phyloP scores from a whole-genome alignment of 2,888 invertebrate genomes.

The Mesorhabditis sp. region DNA sequence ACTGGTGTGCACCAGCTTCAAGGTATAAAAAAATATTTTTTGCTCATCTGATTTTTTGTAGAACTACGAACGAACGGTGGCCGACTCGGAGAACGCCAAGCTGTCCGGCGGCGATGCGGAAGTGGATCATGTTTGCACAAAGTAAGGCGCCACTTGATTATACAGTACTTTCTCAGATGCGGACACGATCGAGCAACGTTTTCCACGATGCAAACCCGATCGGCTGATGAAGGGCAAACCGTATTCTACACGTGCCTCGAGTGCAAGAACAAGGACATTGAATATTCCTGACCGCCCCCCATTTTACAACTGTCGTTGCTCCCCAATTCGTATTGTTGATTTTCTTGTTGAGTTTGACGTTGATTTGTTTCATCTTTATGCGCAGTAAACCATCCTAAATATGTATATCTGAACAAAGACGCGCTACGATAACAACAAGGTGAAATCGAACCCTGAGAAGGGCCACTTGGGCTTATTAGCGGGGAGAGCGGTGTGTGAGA shows the following conservation, averaged over 20 bases:
- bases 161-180: conserved; percentile 21
- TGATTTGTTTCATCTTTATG: too few relatives aligned
- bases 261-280: conserved; percentile 71
- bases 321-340: neutral
- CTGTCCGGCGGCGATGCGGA: conserved; percentile 31
- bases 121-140: conserved; percentile 68
- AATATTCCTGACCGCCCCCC: conserved; percentile 40
- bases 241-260: conserved; percentile 93
- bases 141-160: conserved; percentile 62
- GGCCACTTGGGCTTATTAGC: too few relatives aligned
- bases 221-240: conserved; percentile 98
- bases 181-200: conserved; percentile 40
- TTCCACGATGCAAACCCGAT: conserved; percentile 85
- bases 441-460: too few relatives aligned
- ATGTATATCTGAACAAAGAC: too few relatives aligned
- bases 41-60: conserved; percentile 18
- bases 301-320: too few relatives aligned
- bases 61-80: conserved; percentile 37
- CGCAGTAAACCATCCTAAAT: too few relatives aligned
- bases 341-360: neutral
- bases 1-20: too few relatives aligned
- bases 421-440: too few relatives aligned
- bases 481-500: too few relatives aligned
- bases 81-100: conserved; percentile 32
- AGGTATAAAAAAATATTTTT: too few relatives aligned